Evolutionary conservation across 2,888 invertebrate species (phyloP).

Genomic region (Yponomeuta sedellus): DNA sequence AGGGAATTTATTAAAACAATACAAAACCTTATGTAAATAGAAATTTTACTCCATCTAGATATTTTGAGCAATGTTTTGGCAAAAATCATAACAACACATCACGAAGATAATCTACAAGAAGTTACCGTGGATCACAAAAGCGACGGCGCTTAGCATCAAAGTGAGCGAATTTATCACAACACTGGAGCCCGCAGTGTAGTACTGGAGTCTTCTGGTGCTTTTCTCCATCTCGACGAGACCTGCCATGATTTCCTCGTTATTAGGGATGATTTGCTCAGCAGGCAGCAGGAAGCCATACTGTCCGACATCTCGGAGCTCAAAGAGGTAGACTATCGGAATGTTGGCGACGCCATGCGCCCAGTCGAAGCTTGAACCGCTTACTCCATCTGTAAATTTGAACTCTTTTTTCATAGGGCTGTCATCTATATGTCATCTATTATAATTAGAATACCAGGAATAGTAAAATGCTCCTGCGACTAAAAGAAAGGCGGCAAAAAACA

Average conservation of each 20-base stretch:
- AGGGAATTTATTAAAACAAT: no score
- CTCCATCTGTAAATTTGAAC: slow-evolving; percentile 38
- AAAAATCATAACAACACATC: no score
- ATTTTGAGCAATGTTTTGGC: no score
- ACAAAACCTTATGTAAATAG: no score
- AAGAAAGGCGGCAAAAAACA: no score
- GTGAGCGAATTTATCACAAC: not conserved
- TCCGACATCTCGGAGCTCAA: slow-evolving; percentile 75
- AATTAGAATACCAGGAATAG: no score
- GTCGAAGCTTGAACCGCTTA: slow-evolving; percentile 66
- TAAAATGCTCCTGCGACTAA: no score
- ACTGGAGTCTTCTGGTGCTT: slow-evolving; percentile 35
- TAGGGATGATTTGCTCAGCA: slow-evolving; percentile 60
- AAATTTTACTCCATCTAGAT: no score
- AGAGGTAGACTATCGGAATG: slow-evolving; percentile 70
- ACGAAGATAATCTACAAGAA: not conserved
- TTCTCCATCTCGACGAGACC: slow-evolving; percentile 49
- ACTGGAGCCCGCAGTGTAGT: slow-evolving; percentile 24
- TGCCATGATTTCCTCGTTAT: slow-evolving; percentile 59
- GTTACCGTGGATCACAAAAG: not conserved
- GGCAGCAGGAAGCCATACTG: slow-evolving; percentile 73
- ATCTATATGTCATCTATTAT: no score
- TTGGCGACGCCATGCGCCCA: slow-evolving; percentile 73
- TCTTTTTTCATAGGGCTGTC: not conserved
- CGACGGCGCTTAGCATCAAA: not conserved